Evolutionary conservation across 2,797 vertebrate species (phyloP), one percentile per base, ranked within the genome.

Genomic region (Crax fasciolata): DNA sequence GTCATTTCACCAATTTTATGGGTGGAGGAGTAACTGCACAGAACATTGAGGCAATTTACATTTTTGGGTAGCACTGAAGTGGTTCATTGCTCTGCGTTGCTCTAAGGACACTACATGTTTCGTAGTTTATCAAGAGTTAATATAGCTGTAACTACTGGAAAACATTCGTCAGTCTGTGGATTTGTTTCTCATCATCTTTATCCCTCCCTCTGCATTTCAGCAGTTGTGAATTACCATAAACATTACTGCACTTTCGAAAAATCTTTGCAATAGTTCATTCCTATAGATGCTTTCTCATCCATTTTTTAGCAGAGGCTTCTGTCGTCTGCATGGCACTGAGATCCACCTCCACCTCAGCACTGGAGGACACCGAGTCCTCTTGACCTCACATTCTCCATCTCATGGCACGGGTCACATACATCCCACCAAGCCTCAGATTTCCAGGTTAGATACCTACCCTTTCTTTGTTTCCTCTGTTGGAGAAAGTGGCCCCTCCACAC

Each of bases 161-260:
- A 95, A 70, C 16, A 25, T 70, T 57, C 87, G 85, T 77, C 65
- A 80, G 32, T n/a, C 61, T 58, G 21, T 63, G 65, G 25, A 35
- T 39, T 91, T 71, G 25, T 93, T 94, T 94, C 51, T 87, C 66
- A 62, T 72, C 5, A 39, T 46, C 65, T 91, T 91, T 91, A 30
- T 54, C n/a, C 71, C 57, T 87, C 30, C 18, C 11, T 63, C 62
- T 75, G 1, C 51, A 67, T 77, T 87, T 77, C 71, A 92, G 77
- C 67, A 93, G 51, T 66, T 12, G 46, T 43, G 2, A 78, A 52
- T 75, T 70, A n/a, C 41, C 9, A 0, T 10, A 85, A 71, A 13
- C 46, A 68, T 72, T 90, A 65, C 15, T 83, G 27, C 30, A 52
- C 39, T 79, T 87, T 62, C 30, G 44, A 92, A 84, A 74, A 4